Conservation (phyloP, 2,888 invertebrate genomes). For the Xylota segnis region DNA sequence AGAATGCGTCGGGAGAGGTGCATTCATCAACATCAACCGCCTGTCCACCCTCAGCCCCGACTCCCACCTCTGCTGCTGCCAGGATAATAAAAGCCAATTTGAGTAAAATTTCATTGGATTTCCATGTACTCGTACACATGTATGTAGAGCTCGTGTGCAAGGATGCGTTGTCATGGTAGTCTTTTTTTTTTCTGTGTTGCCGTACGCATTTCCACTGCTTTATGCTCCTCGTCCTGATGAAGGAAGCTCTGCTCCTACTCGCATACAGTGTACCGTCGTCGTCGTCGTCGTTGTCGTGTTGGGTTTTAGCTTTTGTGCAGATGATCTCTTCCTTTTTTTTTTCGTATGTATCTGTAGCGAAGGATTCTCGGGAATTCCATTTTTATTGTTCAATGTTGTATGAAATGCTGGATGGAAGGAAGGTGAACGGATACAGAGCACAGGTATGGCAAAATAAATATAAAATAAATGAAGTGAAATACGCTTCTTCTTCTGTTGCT, state of each 20-base stretch:
- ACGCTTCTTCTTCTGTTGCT: conserved; percentile 33
- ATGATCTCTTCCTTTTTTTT: conserved; percentile 50
- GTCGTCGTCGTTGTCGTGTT: too few relatives aligned
- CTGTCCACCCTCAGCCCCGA: too few relatives aligned
- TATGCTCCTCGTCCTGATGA: not conserved
- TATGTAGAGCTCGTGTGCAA: conserved; percentile 31
- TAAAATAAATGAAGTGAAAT: conserved; percentile 67
- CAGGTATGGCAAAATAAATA: conserved; percentile 32
- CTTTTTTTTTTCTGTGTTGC: not conserved
- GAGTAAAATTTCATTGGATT: conserved; percentile 45
- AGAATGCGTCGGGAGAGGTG: conserved; percentile 56
- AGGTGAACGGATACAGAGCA: conserved; percentile 16
- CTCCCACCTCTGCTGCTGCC: not conserved
- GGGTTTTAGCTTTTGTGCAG: conserved; percentile 56
- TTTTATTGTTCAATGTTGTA: conserved; percentile 74
- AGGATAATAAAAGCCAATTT: conserved; percentile 73
- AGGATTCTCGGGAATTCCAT: conserved; percentile 71
- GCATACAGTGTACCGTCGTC: not conserved
- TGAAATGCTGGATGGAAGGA: conserved; percentile 51
- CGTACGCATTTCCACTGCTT: conserved; percentile 51
- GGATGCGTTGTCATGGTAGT: conserved; percentile 71
- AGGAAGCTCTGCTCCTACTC: not conserved
- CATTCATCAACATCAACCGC: conserved; percentile 62
- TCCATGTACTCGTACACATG: not conserved
- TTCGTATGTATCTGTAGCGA: conserved; percentile 25